These are phyloP conservation scores for Etheostoma perlongum DNA, from an alignment of 2,797 vertebrate species.

Conservation along the genomic window DNA sequence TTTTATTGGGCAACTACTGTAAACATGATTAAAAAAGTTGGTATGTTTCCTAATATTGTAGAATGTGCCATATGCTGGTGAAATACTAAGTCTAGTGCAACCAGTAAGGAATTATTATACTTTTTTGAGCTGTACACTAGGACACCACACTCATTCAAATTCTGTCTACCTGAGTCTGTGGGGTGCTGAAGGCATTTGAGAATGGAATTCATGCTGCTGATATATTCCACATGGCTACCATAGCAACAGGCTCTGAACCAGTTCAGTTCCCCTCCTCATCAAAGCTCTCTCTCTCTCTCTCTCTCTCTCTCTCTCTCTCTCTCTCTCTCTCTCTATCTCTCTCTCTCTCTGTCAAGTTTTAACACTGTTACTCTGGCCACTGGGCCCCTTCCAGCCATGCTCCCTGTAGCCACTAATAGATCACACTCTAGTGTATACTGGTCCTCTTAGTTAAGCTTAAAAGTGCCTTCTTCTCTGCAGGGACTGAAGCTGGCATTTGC, in stretches of 20 bases:
- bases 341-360: slow-evolving; percentile 52
- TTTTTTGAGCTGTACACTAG: slow-evolving; percentile 22
- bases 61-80: not conserved
- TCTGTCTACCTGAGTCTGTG: slow-evolving; percentile 70
- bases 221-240: slow-evolving; percentile 82
- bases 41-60: not conserved
- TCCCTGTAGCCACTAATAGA: slow-evolving; percentile 28
- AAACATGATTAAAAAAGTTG: not conserved
- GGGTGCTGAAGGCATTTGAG: slow-evolving; percentile 75
- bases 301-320: slow-evolving; percentile 20
- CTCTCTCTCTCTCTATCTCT: slow-evolving; percentile 20
- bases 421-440: slow-evolving; percentile 26
- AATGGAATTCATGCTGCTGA: slow-evolving; percentile 72
- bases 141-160: slow-evolving; percentile 66
- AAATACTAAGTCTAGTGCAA: not conserved
- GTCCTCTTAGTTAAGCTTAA: slow-evolving; percentile 22
- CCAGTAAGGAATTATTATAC: not conserved
- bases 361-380: slow-evolving; percentile 46
- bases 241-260: slow-evolving; percentile 81
- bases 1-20: not conserved
- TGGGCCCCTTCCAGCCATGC: slow-evolving; percentile 29
- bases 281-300: slow-evolving; percentile 35
- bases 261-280: slow-evolving; percentile 65
- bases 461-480: slow-evolving; percentile 4
- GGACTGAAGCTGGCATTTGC: slow-evolving; percentile 18